Evolutionary conservation across 2,888 invertebrate species (phyloP), one percentile per base, ranked within the genome.

Genomic region (Apodemia zela): DNA sequence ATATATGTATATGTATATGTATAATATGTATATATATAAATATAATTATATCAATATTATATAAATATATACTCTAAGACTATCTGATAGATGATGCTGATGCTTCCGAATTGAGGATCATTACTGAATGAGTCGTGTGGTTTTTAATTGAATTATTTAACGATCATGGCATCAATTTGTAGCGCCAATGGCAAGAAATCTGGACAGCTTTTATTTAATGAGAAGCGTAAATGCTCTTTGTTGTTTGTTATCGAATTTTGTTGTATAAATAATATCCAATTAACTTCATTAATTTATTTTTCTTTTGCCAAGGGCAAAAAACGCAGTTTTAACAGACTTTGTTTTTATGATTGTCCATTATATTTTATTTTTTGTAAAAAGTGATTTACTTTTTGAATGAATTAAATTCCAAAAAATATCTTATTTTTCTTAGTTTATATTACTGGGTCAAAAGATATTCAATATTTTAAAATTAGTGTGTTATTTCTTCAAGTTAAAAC

Each of bases 71-170:
- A 38, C 38, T 38, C 38, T 38, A 38, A 38, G 38, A 38, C 38
- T 38, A 38, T 38, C 38, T 38, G 38, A 38, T 38, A 38, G 38
- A 38, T 38, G 18, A 18, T 18, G 17, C 51, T 21, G 18, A 18
- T 51, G 51, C 18, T 51, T 51, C 18, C 51, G 21, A 51, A 18
- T 51, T 11, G 21, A 21, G 25, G 21, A 54, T 54, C 51, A 21
- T 18, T 54, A 54, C 51, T 54, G 51, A 54, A 54, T 51, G 49
- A 54, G 51, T 54, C 51, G 51, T 54, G 51, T 54, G 51, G 51
- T 21, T 54, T 54, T 54, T 54, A 54, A 54, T 54, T 54, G 51
- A 21, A 21, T 21, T 21, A 54, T 54, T 51, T 51, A 51, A 51
- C 51, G 51, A 51, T 51, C 51, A 51, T 21, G 51, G 21, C 13